Conservation (phyloP, 2,113 vertebrate species). For the Psophia crepitans region DNA sequence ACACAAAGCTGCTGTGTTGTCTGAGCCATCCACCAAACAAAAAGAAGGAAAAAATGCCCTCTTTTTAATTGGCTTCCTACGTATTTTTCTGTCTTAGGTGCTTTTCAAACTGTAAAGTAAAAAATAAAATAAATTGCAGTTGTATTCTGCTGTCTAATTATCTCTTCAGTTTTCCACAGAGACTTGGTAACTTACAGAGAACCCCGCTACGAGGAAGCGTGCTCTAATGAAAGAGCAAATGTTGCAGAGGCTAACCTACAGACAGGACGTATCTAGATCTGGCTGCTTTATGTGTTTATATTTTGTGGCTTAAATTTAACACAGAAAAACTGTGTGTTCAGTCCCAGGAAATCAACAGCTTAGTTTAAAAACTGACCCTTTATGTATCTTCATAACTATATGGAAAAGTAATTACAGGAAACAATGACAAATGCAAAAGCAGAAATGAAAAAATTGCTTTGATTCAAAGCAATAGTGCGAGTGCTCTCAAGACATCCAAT, state of each 20-base stretch:
- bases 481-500: not conserved
- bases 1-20: not conserved
- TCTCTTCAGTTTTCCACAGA: constrained; percentile 23
- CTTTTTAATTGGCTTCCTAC: constrained; percentile 27
- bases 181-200: not conserved
- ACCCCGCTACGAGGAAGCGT: not conserved
- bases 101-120: constrained; percentile 13
- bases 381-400: not conserved
- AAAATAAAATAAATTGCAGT: not conserved
- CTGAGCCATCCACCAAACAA: not conserved
- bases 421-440: not conserved
- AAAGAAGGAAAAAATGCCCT: not conserved
- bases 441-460: not conserved
- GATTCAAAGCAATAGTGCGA: not conserved
- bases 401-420: not conserved
- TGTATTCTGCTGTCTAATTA: constrained; percentile 17
- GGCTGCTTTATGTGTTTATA: not conserved
- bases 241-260: not conserved
- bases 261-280: not conserved
- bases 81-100: constrained; percentile 6
- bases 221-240: not conserved
- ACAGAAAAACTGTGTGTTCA: not conserved
- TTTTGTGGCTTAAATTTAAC: not conserved
- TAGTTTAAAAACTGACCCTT: not conserved
- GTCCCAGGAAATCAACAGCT: not conserved